Conservation (phyloP, 2,113 vertebrate species). For the Paramormyrops kingsleyae region DNA sequence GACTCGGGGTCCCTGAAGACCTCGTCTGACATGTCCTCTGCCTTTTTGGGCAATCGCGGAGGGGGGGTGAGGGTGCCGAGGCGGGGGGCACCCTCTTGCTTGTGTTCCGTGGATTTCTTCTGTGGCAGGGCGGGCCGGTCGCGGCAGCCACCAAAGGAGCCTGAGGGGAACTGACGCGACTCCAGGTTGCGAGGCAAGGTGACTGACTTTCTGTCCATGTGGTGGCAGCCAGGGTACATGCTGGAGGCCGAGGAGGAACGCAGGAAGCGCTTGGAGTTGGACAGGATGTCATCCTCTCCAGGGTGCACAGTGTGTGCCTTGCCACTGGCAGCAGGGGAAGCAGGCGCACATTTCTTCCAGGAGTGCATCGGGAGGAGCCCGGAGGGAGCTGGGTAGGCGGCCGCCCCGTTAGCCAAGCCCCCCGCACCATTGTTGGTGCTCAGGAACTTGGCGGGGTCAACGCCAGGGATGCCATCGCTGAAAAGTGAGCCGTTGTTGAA, state of each 20-base stretch:
- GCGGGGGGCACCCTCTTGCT: constrained; percentile 55
- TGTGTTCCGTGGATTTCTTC: constrained; percentile 73
- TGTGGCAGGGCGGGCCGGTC: constrained; percentile 86
- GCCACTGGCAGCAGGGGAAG: constrained; percentile 49
- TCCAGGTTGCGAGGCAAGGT: constrained; percentile 85
- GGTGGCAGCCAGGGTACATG: constrained; percentile 65
- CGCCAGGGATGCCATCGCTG: constrained; percentile 24
- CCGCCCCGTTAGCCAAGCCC: constrained; percentile 72
- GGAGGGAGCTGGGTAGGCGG: constrained; percentile 59
- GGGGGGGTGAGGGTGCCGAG: constrained; percentile 77
- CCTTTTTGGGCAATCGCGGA: constrained; percentile 72
- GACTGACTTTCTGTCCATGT: constrained; percentile 79
- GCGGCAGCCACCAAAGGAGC: constrained; percentile 67
- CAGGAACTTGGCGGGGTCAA: constrained; percentile 62
- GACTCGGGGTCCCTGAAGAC: constrained; percentile 73
- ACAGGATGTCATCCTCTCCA: constrained; percentile 67
- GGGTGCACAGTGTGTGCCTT: constrained; percentile 58
- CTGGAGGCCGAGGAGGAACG: constrained; percentile 82
- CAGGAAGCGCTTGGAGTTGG: constrained; percentile 79
- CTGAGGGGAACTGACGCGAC: constrained; percentile 78
- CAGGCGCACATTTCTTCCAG: constrained; percentile 73
- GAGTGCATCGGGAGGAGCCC: constrained; percentile 65
- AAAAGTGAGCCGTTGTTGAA: constrained; percentile 60
- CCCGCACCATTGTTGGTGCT: constrained; percentile 52
- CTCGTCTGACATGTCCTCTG: constrained; percentile 64